Evolutionary conservation across 2,888 invertebrate species (phyloP).

Genomic region (Sturmia bella): DNA sequence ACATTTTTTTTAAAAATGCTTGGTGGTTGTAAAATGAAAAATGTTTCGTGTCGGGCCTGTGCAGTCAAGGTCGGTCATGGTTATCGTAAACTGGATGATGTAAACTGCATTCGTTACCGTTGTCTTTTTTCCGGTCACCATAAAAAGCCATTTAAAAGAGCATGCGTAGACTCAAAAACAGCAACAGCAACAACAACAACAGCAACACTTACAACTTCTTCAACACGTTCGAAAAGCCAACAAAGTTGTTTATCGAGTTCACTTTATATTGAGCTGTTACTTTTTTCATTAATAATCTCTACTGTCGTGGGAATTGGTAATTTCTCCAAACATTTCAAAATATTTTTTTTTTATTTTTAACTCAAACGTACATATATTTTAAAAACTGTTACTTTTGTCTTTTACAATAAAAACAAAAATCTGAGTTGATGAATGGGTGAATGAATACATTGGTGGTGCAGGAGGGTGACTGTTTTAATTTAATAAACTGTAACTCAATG

Average conservation of each 20-base stretch:
- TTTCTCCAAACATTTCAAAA: constrained; percentile 62
- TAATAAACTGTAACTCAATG: constrained; percentile 36
- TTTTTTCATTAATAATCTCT: constrained; percentile 71
- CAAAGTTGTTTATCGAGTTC: constrained; percentile 60
- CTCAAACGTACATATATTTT: too few relatives aligned
- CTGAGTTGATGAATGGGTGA: constrained; percentile 6
- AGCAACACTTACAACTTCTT: not conserved
- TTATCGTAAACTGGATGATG: constrained; percentile 64
- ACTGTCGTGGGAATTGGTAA: constrained; percentile 74
- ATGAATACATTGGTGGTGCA: constrained; percentile 10
- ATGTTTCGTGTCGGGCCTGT: constrained; percentile 39
- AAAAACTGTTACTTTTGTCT: not conserved
- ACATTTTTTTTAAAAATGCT: constrained; percentile 19
- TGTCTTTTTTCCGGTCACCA: constrained; percentile 54
- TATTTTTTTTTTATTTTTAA: constrained; percentile 25
- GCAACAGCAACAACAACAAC: constrained; percentile 70
- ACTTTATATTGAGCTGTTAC: constrained; percentile 63
- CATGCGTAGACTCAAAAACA: constrained; percentile 15
- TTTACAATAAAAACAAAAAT: not conserved
- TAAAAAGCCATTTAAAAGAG: constrained; percentile 25
- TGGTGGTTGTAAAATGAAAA: constrained; percentile 40
- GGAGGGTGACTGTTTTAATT: constrained; percentile 27
- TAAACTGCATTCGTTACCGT: constrained; percentile 50
- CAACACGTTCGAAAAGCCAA: constrained; percentile 41
- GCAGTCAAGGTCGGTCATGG: constrained; percentile 78